Conservation (phyloP, 1,140 invertebrate genomes). For the Diabrotica virgifera region DNA sequence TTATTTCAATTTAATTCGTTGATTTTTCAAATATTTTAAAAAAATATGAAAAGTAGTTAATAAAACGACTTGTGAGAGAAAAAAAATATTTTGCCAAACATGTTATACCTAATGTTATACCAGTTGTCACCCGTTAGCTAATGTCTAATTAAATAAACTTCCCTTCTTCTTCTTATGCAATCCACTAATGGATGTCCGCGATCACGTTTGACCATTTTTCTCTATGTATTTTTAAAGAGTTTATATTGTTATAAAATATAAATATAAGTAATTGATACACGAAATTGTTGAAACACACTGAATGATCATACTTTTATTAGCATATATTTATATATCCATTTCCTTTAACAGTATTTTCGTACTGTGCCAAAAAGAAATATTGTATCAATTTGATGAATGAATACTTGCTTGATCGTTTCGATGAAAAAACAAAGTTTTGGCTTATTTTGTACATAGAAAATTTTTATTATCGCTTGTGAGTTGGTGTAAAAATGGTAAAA, state of each 20-base stretch:
- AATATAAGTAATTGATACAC: constrained; percentile 15
- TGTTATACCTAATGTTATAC: too few relatives aligned
- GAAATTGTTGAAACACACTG: constrained; percentile 6
- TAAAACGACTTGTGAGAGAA: too few relatives aligned
- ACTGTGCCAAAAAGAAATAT: constrained; percentile 37
- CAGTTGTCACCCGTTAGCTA: too few relatives aligned
- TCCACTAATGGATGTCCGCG: too few relatives aligned
- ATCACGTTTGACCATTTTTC: too few relatives aligned
- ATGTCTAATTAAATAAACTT: too few relatives aligned
- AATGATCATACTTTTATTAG: not conserved
- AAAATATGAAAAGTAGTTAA: too few relatives aligned
- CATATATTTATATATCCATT: not conserved
- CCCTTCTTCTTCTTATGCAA: too few relatives aligned
- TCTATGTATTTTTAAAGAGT: too few relatives aligned
- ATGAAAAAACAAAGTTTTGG: constrained; percentile 11
- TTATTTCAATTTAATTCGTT: too few relatives aligned
- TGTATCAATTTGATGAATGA: constrained; percentile 10
- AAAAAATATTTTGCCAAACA: too few relatives aligned
- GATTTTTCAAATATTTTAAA: too few relatives aligned
- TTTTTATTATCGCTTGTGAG: constrained; percentile 33
- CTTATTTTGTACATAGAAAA: constrained; percentile 33
- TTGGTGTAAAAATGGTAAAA: constrained; percentile 35
- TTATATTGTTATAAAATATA: constrained; percentile 9
- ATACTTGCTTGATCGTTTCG: not conserved
- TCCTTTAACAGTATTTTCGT: constrained; percentile 12